Evolutionary conservation across 2,888 invertebrate genomes (phyloP).

Genomic region (Eilema caniola): DNA sequence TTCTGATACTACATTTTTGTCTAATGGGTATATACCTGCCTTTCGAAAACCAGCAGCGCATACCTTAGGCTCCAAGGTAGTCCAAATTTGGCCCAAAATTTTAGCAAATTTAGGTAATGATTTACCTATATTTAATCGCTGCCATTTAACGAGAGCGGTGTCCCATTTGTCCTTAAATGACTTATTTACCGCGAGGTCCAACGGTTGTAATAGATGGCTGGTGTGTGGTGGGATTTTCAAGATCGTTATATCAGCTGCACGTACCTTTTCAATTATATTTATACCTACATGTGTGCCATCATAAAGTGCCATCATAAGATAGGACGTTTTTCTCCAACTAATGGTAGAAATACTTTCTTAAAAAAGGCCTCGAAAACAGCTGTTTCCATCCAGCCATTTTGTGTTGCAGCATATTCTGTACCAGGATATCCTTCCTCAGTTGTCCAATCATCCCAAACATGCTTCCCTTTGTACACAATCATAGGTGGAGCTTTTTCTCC

Average conservation of each 20-base stretch:
- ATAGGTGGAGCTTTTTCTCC: slow-evolving; percentile 51
- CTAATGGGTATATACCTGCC: slow-evolving; percentile 42
- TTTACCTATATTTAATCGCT: slow-evolving; percentile 42
- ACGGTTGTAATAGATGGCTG: slow-evolving; percentile 41
- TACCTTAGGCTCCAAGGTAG: slow-evolving; percentile 32
- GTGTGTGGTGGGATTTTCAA: slow-evolving; percentile 33
- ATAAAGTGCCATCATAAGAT: slow-evolving; percentile 50
- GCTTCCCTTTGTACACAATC: slow-evolving; percentile 49
- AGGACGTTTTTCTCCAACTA: slow-evolving; percentile 35
- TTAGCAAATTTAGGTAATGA: slow-evolving; percentile 45
- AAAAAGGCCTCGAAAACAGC: slow-evolving; percentile 27
- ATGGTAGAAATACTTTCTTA: slow-evolving; percentile 23
- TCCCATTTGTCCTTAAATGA: slow-evolving; percentile 51
- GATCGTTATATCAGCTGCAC: slow-evolving; percentile 36
- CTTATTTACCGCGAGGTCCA: slow-evolving; percentile 50
- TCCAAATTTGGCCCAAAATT: slow-evolving; percentile 46
- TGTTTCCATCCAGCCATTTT: slow-evolving; percentile 57
- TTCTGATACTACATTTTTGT: slow-evolving; percentile 37
- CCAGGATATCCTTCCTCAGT: slow-evolving; percentile 44
- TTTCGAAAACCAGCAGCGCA: slow-evolving; percentile 39
- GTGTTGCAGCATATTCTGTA: slow-evolving; percentile 25
- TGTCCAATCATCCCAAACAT: slow-evolving; percentile 43
- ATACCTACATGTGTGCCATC: slow-evolving; percentile 38
- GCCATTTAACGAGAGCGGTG: slow-evolving; percentile 46
- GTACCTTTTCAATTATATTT: slow-evolving; percentile 44